These are phyloP conservation scores for Bufo gargarizans DNA, from an alignment of 2,113 vertebrate species.

Conservation along the genomic window DNA sequence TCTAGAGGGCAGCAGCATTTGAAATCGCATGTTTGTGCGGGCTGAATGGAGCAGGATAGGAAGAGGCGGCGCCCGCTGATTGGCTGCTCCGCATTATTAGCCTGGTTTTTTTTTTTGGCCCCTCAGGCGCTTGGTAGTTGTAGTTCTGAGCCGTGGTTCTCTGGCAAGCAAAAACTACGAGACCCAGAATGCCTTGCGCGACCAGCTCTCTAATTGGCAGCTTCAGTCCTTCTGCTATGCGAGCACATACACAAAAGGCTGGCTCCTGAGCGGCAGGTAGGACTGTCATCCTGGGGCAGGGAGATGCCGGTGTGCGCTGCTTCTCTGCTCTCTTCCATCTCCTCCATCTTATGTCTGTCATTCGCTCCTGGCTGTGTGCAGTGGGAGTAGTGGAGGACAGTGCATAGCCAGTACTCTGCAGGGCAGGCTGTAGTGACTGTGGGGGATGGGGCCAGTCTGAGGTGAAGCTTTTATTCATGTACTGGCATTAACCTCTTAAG, in stretches of 20 bases:
- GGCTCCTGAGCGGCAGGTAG: conserved; percentile 31
- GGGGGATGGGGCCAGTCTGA: too few relatives aligned
- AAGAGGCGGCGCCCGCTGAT: neutral
- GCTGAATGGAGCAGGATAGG: neutral
- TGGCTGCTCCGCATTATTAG: neutral
- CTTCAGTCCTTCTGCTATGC: conserved; percentile 15
- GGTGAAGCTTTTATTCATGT: too few relatives aligned
- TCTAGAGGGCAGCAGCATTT: neutral
- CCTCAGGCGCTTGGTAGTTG: neutral
- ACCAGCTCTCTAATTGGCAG: conserved; percentile 21
- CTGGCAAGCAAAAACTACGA: rapidly evolving
- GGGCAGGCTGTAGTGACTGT: too few relatives aligned
- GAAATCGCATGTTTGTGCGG: too few relatives aligned
- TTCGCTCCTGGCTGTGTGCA: neutral
- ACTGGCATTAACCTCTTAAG: too few relatives aligned
- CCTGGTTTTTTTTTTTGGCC: neutral
- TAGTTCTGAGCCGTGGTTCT: neutral
- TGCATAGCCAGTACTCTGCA: too few relatives aligned
- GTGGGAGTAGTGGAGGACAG: neutral
- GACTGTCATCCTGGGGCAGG: neutral
- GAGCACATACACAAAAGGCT: conserved; percentile 46
- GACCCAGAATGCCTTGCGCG: conserved; percentile 10
- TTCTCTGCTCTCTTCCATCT: neutral
- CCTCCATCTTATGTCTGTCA: neutral
- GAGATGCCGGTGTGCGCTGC: neutral